phyloP scores from a whole-genome alignment of 2,888 invertebrate species.

The Pyrrhopygopsis socrates region DNA sequence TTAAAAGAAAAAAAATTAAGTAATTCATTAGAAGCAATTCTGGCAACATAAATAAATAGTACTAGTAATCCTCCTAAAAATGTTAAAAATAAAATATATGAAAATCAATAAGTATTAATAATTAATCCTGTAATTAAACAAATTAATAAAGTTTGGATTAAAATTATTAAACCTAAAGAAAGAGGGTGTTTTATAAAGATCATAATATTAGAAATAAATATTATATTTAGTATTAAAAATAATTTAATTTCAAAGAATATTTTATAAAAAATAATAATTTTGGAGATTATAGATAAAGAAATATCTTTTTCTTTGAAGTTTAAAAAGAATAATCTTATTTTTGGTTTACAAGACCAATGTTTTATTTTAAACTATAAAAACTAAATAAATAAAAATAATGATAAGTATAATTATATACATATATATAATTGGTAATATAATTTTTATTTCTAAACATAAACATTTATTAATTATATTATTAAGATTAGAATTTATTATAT shows the following conservation, averaged over 20 bases:
- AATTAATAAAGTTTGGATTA: slow-evolving; percentile 94
- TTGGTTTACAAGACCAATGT: slow-evolving; percentile 97
- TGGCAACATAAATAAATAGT: slow-evolving; percentile 96
- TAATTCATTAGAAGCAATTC: slow-evolving; percentile 96
- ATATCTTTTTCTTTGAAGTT: too few species aligned
- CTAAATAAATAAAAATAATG: too few species aligned
- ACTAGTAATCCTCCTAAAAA: slow-evolving; percentile 96
- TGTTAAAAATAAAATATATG: slow-evolving; percentile 96
- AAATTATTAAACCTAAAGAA: slow-evolving; percentile 94
- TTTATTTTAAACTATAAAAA: slow-evolving; percentile 97
- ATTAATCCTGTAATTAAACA: slow-evolving; percentile 93
- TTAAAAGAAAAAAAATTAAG: slow-evolving; percentile 90
- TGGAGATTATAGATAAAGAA: too few species aligned
- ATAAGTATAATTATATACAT: slow-evolving; percentile 92
- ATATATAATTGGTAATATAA: slow-evolving; percentile 93
- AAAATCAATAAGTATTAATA: slow-evolving; percentile 95
- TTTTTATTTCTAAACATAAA: slow-evolving; percentile 95
- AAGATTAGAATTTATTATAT: slow-evolving; percentile 96
- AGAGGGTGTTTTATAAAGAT: slow-evolving; percentile 94
- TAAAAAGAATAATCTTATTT: slow-evolving; percentile 95
- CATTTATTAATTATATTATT: slow-evolving; percentile 95
- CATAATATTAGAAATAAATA: too few species aligned
- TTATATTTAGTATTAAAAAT: too few species aligned
- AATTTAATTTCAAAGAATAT: too few species aligned
- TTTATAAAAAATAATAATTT: too few species aligned